Conservation (phyloP, 2,888 invertebrate species). For the Kuschelorhynchus macadamiae region DNA sequence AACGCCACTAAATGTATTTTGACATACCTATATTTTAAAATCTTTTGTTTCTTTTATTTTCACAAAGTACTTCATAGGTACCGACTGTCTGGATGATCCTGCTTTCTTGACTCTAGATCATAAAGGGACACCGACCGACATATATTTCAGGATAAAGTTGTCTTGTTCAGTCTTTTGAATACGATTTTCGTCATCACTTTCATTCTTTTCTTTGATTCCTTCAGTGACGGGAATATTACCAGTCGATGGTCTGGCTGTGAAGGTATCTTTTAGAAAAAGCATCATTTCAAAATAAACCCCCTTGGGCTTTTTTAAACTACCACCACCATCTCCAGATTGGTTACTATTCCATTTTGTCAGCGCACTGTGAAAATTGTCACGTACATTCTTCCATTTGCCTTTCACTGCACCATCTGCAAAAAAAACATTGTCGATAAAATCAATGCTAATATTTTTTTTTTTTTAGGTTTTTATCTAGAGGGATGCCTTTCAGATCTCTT, state of each 20-base stretch:
- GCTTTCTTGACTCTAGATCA: no score
- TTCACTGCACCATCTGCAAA: background rate
- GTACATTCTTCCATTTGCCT: background rate
- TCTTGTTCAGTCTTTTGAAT: no score
- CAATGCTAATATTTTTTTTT: no score
- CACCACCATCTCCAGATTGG: background rate
- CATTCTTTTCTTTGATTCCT: background rate
- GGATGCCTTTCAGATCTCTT: no score
- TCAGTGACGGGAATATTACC: background rate
- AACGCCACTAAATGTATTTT: no score
- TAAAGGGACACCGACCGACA: no score
- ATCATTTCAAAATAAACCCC: background rate
- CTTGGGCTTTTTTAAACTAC: background rate
- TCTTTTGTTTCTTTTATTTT: no score
- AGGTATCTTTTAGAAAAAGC: background rate
- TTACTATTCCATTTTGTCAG: background rate
- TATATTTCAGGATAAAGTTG: no score
- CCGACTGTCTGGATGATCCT: no score
- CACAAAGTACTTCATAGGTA: no score
- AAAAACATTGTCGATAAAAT: background rate
- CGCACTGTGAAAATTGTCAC: background rate
- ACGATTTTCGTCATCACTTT: background rate
- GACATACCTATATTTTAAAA: no score
- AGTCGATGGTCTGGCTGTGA: constrained; percentile 1
- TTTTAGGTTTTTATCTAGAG: no score